A percentile compares a stretch with the other conserved stretches of the same genome.
Evolutionary conservation across 1,140 invertebrate genomes (phyloP).

Genomic region (Campoletis sonorensis): DNA sequence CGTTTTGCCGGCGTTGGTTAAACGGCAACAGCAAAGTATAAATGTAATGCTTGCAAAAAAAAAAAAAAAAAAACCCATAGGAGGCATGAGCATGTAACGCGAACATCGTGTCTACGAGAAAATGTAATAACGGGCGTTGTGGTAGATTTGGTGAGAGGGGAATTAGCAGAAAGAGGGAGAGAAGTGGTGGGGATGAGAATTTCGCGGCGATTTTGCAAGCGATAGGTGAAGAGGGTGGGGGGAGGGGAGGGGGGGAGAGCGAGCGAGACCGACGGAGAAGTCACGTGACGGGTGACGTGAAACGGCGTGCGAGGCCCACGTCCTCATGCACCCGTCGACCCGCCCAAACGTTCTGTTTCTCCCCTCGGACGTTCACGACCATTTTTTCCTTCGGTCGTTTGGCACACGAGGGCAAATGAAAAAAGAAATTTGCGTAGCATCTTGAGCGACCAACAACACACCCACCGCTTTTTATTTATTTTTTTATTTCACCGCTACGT

Average conservation of each 20-base stretch:
- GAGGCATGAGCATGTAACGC: too few species aligned
- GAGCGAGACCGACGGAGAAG: constrained; percentile 14
- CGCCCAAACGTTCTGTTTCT: constrained; percentile 65
- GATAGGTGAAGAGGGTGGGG: neutral
- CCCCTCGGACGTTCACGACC: constrained; percentile 40
- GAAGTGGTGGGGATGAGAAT: neutral
- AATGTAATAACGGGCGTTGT: neutral
- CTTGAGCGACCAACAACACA: neutral
- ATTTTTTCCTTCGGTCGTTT: constrained; percentile 50
- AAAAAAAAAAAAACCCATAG: too few species aligned
- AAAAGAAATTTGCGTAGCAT: constrained; percentile 10
- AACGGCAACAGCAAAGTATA: too few species aligned
- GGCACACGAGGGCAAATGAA: neutral
- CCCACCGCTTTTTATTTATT: too few species aligned
- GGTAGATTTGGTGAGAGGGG: neutral
- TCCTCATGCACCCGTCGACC: constrained; percentile 55
- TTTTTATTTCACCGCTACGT: too few species aligned
- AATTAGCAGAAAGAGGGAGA: neutral
- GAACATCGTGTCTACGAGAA: neutral
- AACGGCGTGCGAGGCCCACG: constrained; percentile 50
- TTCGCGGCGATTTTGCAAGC: neutral
- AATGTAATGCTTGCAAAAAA: too few species aligned
- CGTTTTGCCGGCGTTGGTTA: too few species aligned
- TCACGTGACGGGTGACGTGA: constrained; percentile 59
- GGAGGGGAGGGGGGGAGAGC: neutral